These are phyloP conservation scores for Pseudochirops cupreus DNA, from an alignment of 2,797 vertebrate species.

Conservation along the genomic window DNA sequence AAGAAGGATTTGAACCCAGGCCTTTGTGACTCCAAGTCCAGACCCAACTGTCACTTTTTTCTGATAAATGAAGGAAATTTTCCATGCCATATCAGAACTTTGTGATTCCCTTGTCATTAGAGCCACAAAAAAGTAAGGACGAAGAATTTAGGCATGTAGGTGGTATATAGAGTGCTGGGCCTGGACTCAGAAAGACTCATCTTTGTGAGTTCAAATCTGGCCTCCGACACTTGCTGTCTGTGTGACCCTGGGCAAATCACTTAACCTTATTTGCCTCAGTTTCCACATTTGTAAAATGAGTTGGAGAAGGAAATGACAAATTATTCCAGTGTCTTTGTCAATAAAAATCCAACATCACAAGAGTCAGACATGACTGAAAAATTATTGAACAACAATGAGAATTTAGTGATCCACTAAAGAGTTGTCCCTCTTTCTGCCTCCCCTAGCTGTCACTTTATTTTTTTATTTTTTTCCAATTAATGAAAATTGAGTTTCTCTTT, in stretches of 20 bases:
- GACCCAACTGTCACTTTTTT: not conserved
- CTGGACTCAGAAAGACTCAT: not conserved
- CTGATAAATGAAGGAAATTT: not conserved
- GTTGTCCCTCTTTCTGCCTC: not conserved
- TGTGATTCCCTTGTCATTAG: not conserved
- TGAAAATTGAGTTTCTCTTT: not conserved
- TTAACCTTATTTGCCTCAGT: not conserved
- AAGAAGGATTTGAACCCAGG: not conserved
- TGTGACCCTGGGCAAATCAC: not conserved
- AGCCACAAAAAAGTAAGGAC: not conserved
- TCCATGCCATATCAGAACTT: not conserved
- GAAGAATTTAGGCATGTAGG: not conserved
- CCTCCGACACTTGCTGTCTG: not conserved
- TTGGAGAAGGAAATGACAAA: not conserved
- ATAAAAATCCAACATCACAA: not conserved
- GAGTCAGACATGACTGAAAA: not conserved
- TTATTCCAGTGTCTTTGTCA: not conserved
- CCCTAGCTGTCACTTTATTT: not conserved
- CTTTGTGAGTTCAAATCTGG: not conserved
- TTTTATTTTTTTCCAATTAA: not conserved
- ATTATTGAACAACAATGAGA: not conserved
- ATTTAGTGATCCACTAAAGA: not conserved
- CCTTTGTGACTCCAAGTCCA: not conserved
- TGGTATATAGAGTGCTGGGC: not conserved
- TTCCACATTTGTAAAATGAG: conserved; percentile 33